phyloP scores from a whole-genome alignment of 2,113 vertebrate species.

The Neolamprologus longior region DNA sequence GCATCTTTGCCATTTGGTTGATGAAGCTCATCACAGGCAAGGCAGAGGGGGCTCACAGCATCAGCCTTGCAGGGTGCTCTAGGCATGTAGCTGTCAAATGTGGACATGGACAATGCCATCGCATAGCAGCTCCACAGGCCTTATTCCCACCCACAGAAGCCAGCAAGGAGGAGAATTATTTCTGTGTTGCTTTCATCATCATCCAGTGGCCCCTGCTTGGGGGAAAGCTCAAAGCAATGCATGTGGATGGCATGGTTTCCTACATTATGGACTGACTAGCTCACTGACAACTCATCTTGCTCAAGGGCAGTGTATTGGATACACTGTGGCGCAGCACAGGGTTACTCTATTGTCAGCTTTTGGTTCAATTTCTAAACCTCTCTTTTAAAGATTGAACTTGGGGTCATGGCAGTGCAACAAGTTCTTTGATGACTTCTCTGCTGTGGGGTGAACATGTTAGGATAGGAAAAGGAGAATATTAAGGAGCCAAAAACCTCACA shows the following conservation, averaged over 20 bases:
- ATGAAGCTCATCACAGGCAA: not conserved
- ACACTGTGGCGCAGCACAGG: not conserved
- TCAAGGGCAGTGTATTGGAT: not conserved
- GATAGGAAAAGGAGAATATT: not conserved
- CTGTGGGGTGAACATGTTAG: not conserved
- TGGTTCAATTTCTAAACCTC: not conserved
- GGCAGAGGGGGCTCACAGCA: not conserved
- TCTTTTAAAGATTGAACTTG: constrained; percentile 13
- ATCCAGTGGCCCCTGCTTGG: not conserved
- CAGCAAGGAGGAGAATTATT: not conserved
- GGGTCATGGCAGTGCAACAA: not conserved
- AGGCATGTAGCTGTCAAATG: not conserved
- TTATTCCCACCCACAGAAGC: constrained; percentile 7
- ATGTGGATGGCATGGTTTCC: constrained; percentile 1
- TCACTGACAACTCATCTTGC: constrained; percentile 20
- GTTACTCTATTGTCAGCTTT: constrained; percentile 10
- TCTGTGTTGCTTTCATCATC: constrained; percentile 1
- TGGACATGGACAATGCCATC: constrained; percentile 12
- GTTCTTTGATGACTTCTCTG: constrained; percentile 18
- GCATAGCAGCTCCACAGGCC: not conserved
- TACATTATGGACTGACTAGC: constrained; percentile 1
- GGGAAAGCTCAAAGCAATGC: not conserved
- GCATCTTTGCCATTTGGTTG: not conserved
- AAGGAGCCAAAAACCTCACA: not conserved
- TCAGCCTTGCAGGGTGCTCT: not conserved